Evolutionary conservation across 2,113 vertebrate species (phyloP), one percentile per base, ranked within the genome.

Genomic region (Pygoscelis adeliae): DNA sequence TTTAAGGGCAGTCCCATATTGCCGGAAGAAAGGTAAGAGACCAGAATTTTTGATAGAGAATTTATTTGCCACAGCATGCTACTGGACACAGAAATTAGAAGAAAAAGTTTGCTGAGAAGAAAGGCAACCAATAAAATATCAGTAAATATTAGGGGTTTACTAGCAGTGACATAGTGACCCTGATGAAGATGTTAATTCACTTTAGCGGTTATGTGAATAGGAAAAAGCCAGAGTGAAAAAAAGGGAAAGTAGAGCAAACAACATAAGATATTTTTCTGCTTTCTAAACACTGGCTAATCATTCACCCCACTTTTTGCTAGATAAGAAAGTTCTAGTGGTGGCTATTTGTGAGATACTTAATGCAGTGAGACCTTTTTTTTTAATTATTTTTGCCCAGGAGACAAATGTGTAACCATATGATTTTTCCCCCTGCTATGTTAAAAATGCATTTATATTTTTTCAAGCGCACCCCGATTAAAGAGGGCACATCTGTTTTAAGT

Each of bases 401-500:
- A 98, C 94, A 83, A 92, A 95, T 69, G 52, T 65, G 34, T 79
- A 79, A 83, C 94, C 93, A 46, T 47, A 94, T 61, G 95, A 96
- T 76, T 89, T 97, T 84, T 89, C 81, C 91, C 93, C 97, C 97
- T 97, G 98, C 98, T 97, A 97, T 93, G 98, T 95, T 96, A 96
- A 97, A 98, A 98, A 98, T 94, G 96, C 96, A 83, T 91, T 95
- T 89, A 46, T 96, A 82, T 96, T 97, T 98, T 97, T 96, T 92
- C 95, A 96, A 98, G 97, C 96, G 52, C 91, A 96, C 97, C 95
- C 97, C 96, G 65, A 98, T 98, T 97, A 97, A 98, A 98, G 96
- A 93, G 97, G 97, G 96, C 96, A 98, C 98, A 98, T 98, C 98
- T 98, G 98, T 97, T 98, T 98, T 94, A 98, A 98, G 98, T 98